Base-by-base conservation (phyloP, 1,140 invertebrate species). In the Drosophila kurseongensis region DNA sequence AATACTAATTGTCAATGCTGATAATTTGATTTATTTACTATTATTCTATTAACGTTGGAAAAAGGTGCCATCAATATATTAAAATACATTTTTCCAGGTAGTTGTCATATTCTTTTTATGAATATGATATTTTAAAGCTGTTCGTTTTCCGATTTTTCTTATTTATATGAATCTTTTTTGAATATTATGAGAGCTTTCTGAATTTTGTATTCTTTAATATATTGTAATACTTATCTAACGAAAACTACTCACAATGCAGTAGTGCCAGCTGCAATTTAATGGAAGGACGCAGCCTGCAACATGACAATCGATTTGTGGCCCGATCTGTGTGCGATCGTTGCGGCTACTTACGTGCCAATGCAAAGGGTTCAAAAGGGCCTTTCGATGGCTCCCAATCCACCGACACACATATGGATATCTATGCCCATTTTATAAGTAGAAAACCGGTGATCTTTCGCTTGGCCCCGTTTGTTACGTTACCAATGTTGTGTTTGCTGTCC, bases 301-400 rank as follows among this genome's bases (percentile, higher is more conserved):
- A 86, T 82, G 78, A 82, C 82, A 76, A 86, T 86, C 83, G 83
- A 86, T 84, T 84, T 84, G 71, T 81, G 80, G 44, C 16, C 45
- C 35, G 80, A 71, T 78, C 78, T 80, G 61, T 80, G 60, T 71
- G 80, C 80, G 69, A 83, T 86, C 72, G 82, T 80, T 78, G 67
- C 75, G 65, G 75, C 82, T 78, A 82, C 67, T 76, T 80, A 88
- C 84, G 84, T 88, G 84, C 83, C 84, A 75, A 74, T 68, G 83
- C 79, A 79, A 83, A 59, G 60, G 84, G 84, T 88, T 89, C 63
- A 83, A 78, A 83, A 88, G 73, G 84, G 84, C 76, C 71, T 48
- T 12, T 36, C 65, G 63, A 71, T 75, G 63, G 60, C 55, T 55
- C 48, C 66, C 44, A 54, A 41, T n/a, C 48, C 35, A 10, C 6